Conservation (phyloP, 2,888 invertebrate species). For the Nineta flava region DNA sequence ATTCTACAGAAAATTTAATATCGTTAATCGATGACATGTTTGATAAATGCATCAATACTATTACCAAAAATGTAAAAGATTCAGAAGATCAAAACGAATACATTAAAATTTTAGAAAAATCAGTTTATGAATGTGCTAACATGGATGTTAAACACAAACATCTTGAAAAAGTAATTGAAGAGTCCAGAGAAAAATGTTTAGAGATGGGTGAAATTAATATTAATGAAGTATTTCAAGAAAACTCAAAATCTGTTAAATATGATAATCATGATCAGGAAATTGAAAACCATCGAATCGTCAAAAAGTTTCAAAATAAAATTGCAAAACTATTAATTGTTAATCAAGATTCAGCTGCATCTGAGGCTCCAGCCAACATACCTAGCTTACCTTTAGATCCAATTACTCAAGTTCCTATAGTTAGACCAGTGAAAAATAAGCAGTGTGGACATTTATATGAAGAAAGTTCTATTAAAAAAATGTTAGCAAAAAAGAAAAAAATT, state of each 20-base stretch:
- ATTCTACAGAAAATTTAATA: too few species aligned
- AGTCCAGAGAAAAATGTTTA: not conserved
- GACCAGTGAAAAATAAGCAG: constrained; percentile 17
- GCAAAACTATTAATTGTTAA: not conserved
- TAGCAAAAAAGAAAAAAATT: constrained; percentile 15
- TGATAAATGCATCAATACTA: too few species aligned
- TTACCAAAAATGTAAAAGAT: not conserved
- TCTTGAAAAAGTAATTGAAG: not conserved
- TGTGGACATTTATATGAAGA: constrained; percentile 22
- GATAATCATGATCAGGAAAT: not conserved
- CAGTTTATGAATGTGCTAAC: not conserved
- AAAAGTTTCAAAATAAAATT: not conserved
- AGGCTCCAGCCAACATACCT: constrained; percentile 15
- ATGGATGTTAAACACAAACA: not conserved
- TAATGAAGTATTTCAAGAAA: not conserved
- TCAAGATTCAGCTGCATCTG: not conserved
- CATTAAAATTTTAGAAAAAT: not conserved
- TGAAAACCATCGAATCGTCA: not conserved
- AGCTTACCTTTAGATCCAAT: constrained; percentile 21
- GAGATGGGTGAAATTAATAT: not conserved
- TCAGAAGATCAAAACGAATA: not conserved
- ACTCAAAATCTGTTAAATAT: not conserved
- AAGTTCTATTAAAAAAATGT: constrained; percentile 17
- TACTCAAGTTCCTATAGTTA: constrained; percentile 17
- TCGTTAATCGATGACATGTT: too few species aligned